Evolutionary conservation across 2,113 vertebrate genomes (phyloP), one percentile per base, ranked within the genome.

Genomic region (Cyphomyrus discorhynchus): DNA sequence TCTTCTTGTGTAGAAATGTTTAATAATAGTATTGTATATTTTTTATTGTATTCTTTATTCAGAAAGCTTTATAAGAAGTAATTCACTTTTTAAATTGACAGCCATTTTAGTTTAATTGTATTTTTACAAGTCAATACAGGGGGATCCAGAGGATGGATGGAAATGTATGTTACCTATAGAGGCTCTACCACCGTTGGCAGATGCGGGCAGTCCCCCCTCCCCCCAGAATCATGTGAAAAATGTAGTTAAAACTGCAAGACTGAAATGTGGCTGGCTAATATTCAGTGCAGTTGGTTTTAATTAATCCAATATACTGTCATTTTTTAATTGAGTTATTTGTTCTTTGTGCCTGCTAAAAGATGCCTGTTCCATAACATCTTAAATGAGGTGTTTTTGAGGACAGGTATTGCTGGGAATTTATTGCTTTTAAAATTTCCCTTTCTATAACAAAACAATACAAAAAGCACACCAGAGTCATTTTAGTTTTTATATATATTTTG

Each of bases 11-110:
- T 95, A 89, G 74, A 92, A 94, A 92, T 94, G 95, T 96, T 94
- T 94, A 95, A 94, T 93, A 96, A 95, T 95, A 94, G 95, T 96
- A 96, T 95, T 94, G 95, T 96, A 95, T 95, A 94, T 96, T 96
- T 96, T 96, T 95, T 95, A 94, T 94, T 27, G 95, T 96, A 93
- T 95, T 96, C 95, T 95, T 96, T 95, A 95, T 94, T 94, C 94
- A 92, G 94, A 95, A 95, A 96, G 96, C 95, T 96, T 96, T 96
- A 95, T 96, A 96, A 95, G 92, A 93, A 93, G 93, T 94, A 94
- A 93, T 91, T 93, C 95, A 94, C 95, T 96, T 96, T 96, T 96
- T 95, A 95, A 96, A 95, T 95, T 94, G 95, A 94, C 93, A 92
- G 93, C 94, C 92, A 93, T 93, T 93, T 95, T 93, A 92, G 93